These are phyloP conservation scores for Copidosoma aretas DNA, from an alignment of 2,888 invertebrate genomes.

Conservation along the genomic window DNA sequence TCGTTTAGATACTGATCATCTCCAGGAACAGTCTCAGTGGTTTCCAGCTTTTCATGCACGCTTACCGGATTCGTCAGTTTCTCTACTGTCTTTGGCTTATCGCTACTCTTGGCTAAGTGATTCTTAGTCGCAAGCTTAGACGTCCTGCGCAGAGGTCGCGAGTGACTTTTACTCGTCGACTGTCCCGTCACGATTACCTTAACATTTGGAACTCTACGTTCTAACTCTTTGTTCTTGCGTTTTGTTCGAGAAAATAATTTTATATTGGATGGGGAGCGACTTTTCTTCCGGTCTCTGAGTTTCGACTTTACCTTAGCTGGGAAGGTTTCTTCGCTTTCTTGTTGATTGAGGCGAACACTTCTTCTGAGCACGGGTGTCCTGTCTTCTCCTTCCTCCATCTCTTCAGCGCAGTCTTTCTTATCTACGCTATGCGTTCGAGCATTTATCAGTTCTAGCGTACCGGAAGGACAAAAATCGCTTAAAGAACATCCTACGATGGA, in stretches of 20 bases:
- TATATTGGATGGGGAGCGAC: conserved; percentile 27
- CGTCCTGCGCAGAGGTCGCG: conserved; percentile 45
- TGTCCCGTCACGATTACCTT: conserved; percentile 39
- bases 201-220: conserved; percentile 50
- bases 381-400: conserved; percentile 35
- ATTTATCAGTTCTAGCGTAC: conserved; percentile 31
- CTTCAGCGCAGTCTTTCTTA: conserved; percentile 38
- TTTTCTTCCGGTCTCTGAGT: conserved; percentile 38
- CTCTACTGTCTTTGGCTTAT: conserved; percentile 28
- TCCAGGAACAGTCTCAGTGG: no score
- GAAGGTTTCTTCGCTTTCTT: conserved; percentile 51
- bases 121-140: conserved; percentile 20
- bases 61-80: conserved; percentile 26
- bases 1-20: neutral
- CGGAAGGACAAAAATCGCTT: conserved; percentile 40
- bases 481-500: conserved; percentile 52
- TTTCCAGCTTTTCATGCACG: conserved; percentile 20
- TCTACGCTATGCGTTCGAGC: conserved; percentile 12
- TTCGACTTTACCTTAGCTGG: conserved; percentile 34
- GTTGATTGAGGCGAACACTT: conserved; percentile 56
- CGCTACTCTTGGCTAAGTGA: conserved; percentile 20
- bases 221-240: conserved; percentile 45
- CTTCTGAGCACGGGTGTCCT: conserved; percentile 53
- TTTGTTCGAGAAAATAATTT: conserved; percentile 39
- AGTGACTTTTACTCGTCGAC: conserved; percentile 42